Base-by-base conservation (phyloP, 2,113 vertebrate genomes). In the Alouatta palliata region DNA sequence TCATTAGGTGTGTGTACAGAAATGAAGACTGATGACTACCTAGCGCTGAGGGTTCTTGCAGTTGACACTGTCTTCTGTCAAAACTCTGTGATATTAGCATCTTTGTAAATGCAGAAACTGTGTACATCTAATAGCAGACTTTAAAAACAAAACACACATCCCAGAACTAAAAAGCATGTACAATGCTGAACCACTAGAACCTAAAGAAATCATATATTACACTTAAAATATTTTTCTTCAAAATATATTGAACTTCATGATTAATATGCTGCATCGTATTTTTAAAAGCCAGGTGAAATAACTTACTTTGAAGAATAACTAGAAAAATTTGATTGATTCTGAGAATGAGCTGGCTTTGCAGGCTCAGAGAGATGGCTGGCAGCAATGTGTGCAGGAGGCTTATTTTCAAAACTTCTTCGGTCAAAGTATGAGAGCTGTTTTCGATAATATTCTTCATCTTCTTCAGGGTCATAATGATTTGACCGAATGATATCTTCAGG, bases 401-500 rank as follows among this genome's bases (percentile, higher is more conserved):
- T 99, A 89, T 98, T 99, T 80, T 99, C 99, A 68, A 99, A 99
- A 98, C 98, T 99, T 85, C 99, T 99, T 37, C 99, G 99, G 93
- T 99, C 99, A 37, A 99, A 99, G 98, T 99, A 99, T 0, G 99
- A 99, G 95, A 99, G 99, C 98, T 99, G 99, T 96, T 99, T 99
- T 54, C 99, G 99, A 84, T 99, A 99, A 93, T 99, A 99, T 61
- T 99, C 99, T 95, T 99, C 99, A 52, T 99, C 99, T 71, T 99
- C 99, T 77, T 99, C 99, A 0, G 99, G 99, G 92, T 99, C 99
- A 0, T 99, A 99, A 91, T 99, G 99, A 96, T 99, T 99, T 79
- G 99, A 98, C 45, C 99, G 99, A 54, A 99, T 98, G 1, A 99
- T 98, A 54, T 99, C 99, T 94, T 99, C 99, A 40, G 99, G 98